phyloP scores from a whole-genome alignment of 2,888 invertebrate genomes.

The Apocheima hispidaria region DNA sequence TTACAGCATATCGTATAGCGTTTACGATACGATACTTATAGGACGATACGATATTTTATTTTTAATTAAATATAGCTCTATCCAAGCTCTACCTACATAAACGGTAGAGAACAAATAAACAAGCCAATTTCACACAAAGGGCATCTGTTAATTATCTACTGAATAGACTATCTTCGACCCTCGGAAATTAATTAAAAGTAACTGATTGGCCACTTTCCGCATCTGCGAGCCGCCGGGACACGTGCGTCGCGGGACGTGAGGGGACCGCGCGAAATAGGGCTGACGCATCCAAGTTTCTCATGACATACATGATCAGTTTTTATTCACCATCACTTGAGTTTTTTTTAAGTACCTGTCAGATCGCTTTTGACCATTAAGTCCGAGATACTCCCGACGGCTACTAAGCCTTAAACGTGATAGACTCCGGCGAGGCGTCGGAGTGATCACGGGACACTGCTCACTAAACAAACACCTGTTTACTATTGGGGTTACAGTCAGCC shows the following conservation, averaged over 20 bases:
- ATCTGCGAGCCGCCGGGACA: slow-evolving; percentile 30
- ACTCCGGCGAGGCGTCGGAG: no score
- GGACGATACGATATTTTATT: no score
- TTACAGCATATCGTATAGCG: no score
- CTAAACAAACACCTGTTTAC: neutral
- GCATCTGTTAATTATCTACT: slow-evolving; percentile 28
- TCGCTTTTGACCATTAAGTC: neutral
- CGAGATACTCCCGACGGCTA: no score
- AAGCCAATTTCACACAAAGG: neutral
- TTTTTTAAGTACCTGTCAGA: no score
- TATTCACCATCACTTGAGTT: no score
- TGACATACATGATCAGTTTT: no score
- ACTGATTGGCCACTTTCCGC: slow-evolving; percentile 44
- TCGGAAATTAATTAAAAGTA: slow-evolving; percentile 45
- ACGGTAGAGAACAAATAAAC: slow-evolving; percentile 16
- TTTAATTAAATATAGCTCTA: neutral
- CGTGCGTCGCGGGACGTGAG: slow-evolving; percentile 39
- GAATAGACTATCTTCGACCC: slow-evolving; percentile 19
- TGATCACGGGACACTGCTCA: neutral
- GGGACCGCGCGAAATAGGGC: slow-evolving; percentile 20
- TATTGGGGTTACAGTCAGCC: no score
- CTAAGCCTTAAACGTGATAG: no score
- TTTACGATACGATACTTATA: no score
- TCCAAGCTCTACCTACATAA: neutral
- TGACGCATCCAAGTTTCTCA: slow-evolving; percentile 8